Conservation (phyloP, 2,797 vertebrate species). For the Denticeps clupeoides region DNA sequence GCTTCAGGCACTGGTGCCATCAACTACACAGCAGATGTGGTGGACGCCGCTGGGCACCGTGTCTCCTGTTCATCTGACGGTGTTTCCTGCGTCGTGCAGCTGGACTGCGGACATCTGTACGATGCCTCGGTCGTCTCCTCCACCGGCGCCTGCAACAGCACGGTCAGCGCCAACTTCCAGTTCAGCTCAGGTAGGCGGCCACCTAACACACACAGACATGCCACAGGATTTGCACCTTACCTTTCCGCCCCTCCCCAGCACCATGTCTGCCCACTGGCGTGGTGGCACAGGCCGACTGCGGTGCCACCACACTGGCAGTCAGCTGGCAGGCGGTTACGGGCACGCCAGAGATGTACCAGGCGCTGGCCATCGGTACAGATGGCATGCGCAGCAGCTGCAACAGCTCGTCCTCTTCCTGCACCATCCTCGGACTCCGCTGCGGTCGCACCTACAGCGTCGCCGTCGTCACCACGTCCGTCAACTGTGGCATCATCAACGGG, state of each 20-base stretch:
- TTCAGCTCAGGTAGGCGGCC: constrained; percentile 52
- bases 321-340: constrained; percentile 37
- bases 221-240: not conserved
- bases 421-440: constrained; percentile 46
- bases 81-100: constrained; percentile 41
- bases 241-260: constrained; percentile 37
- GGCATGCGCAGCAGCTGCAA: constrained; percentile 36
- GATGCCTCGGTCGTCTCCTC: constrained; percentile 41
- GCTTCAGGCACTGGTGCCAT: constrained; percentile 23
- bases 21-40: constrained; percentile 42
- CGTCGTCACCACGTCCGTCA: constrained; percentile 39
- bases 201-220: not conserved
- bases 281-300: constrained; percentile 46
- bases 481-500: constrained; percentile 42
- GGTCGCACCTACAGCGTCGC: constrained; percentile 55
- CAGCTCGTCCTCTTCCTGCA: constrained; percentile 39
- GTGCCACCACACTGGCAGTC: constrained; percentile 43
- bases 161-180: constrained; percentile 10
- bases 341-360: constrained; percentile 35
- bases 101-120: constrained; percentile 52
- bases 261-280: constrained; percentile 54
- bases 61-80: constrained; percentile 44
- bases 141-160: constrained; percentile 49
- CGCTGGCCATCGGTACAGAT: constrained; percentile 49
- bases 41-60: constrained; percentile 33